Percentiles rank a stretch among this genome's conserved stretches.
Evolutionary conservation across 2,113 vertebrate species (phyloP).

Genomic region (Cyanoderma ruficeps): DNA sequence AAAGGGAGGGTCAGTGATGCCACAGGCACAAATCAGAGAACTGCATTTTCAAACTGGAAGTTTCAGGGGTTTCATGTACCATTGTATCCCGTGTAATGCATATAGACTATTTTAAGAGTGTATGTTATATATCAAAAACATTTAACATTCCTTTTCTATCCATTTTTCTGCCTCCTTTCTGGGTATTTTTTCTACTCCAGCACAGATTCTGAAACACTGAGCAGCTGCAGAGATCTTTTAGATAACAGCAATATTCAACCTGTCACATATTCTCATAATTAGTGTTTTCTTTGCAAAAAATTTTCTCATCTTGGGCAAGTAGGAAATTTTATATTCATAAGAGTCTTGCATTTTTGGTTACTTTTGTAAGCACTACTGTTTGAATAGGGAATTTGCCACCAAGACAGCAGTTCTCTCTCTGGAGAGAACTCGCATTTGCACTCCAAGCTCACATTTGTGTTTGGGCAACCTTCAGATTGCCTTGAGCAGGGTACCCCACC

Average conservation of each 20-base stretch:
- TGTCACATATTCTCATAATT: neutral
- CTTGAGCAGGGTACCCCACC: neutral
- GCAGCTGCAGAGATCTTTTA: neutral
- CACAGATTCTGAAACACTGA: neutral
- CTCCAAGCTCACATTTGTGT: neutral
- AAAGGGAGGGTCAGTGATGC: neutral
- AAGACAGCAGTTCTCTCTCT: rapidly evolving
- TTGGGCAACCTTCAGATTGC: neutral
- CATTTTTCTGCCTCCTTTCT: neutral
- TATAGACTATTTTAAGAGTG: neutral
- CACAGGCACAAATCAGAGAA: neutral
- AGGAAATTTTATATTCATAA: neutral
- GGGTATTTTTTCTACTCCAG: neutral
- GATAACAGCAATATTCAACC: neutral
- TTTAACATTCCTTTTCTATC: neutral
- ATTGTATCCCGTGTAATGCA: neutral
- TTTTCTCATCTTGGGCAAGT: neutral
- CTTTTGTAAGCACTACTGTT: neutral
- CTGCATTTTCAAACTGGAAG: neutral
- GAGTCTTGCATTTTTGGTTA: neutral
- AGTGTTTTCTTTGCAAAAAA: neutral
- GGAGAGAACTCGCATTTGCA: too few species aligned
- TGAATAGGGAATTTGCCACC: neutral
- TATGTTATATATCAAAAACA: neutral
- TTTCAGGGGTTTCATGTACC: neutral